A percentile compares a stretch with the other conserved stretches of the same genome.
phyloP scores from a whole-genome alignment of 2,888 invertebrate species.

The Philaethria dido region DNA sequence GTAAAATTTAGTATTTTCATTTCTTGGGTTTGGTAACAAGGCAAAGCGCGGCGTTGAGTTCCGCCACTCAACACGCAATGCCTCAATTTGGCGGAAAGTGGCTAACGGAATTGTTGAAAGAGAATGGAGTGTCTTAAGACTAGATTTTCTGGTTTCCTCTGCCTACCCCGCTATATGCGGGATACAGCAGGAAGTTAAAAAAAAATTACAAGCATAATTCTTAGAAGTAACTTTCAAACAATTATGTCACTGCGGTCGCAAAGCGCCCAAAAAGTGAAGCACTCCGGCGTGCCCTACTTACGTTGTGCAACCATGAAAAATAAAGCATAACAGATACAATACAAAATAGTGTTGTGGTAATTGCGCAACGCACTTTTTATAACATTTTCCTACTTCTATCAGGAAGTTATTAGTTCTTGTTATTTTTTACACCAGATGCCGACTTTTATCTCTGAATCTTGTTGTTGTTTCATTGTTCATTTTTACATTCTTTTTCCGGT shows the following conservation, averaged over 20 bases:
- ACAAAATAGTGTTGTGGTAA: slow-evolving; percentile 32
- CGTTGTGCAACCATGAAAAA: slow-evolving; percentile 42
- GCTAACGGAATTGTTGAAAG: too few species aligned
- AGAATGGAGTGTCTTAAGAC: too few species aligned
- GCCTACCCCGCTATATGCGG: too few species aligned
- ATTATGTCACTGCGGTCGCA: slow-evolving; percentile 34
- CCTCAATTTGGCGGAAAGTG: too few species aligned
- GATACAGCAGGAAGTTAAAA: not conserved
- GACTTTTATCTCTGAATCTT: slow-evolving; percentile 34
- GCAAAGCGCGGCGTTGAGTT: too few species aligned
- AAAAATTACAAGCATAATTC: not conserved
- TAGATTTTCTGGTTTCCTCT: too few species aligned
- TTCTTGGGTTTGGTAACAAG: too few species aligned
- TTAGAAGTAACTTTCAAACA: slow-evolving; percentile 13
- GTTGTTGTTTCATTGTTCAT: slow-evolving; percentile 26
- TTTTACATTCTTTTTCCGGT: slow-evolving; percentile 27
- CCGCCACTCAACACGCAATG: too few species aligned
- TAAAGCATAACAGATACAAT: slow-evolving; percentile 34
- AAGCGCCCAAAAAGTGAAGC: slow-evolving; percentile 36
- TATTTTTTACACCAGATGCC: slow-evolving; percentile 17
- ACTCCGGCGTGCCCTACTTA: slow-evolving; percentile 42
- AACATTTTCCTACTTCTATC: slow-evolving; percentile 16
- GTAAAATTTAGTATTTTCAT: too few species aligned
- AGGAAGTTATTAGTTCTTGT: slow-evolving; percentile 36
- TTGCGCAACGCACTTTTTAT: slow-evolving; percentile 30